Evolutionary conservation across 2,113 vertebrate species (phyloP).

Genomic region (Grallaria varia): DNA sequence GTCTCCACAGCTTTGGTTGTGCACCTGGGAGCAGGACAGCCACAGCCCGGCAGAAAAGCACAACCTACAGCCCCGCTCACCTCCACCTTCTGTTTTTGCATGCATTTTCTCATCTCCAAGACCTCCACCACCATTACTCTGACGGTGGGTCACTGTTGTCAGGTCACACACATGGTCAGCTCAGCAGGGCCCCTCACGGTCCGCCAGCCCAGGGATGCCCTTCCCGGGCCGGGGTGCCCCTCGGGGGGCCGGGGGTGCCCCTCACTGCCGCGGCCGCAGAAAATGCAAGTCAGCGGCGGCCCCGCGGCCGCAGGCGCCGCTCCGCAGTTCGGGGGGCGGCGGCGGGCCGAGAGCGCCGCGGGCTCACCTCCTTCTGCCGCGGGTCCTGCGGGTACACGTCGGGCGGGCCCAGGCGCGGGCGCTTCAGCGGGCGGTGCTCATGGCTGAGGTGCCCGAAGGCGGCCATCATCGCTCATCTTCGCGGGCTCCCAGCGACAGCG

Average conservation of each 20-base stretch:
- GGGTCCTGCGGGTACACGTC: conserved; percentile 80
- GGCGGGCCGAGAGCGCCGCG: not conserved
- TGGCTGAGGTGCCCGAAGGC: conserved; percentile 80
- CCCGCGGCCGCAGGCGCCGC: conserved; percentile 24
- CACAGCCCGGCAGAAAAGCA: rapidly evolving
- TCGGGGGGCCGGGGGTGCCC: not conserved
- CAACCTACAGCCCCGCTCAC: not conserved
- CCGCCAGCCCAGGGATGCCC: not conserved
- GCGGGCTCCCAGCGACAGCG: conserved; percentile 63
- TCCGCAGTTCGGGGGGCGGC: conserved; percentile 65
- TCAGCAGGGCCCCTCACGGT: not conserved
- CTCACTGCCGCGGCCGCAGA: not conserved
- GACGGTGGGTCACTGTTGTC: not conserved
- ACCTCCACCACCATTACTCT: not conserved
- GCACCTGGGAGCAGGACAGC: rapidly evolving
- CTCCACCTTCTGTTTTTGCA: rapidly evolving
- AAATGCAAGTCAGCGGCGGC: conserved; percentile 21
- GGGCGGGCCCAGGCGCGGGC: conserved; percentile 76
- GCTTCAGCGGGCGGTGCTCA: conserved; percentile 77
- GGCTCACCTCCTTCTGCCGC: conserved; percentile 77
- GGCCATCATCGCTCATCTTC: conserved; percentile 79
- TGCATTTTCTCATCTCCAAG: not conserved
- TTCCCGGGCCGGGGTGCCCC: not conserved
- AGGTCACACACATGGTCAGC: not conserved
- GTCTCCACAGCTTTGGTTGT: rapidly evolving